Evolutionary conservation across 2,113 vertebrate genomes (phyloP).

Genomic region (Corynorhinus townsendii): DNA sequence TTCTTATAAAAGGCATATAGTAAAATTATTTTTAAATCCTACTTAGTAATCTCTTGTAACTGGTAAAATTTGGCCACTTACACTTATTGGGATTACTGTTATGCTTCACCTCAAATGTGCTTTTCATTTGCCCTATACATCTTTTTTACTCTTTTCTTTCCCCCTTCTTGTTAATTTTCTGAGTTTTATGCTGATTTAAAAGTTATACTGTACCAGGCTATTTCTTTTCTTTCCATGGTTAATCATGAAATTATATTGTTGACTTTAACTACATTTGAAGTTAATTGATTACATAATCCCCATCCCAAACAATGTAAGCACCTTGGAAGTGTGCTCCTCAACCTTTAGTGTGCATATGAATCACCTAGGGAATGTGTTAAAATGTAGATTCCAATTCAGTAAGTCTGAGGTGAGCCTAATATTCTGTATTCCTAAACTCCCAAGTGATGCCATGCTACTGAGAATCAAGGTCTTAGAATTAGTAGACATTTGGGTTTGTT

Average conservation of each 20-base stretch:
- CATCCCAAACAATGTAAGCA: background rate
- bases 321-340: background rate
- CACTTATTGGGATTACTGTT: background rate
- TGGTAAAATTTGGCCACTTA: background rate
- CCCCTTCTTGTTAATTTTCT: background rate
- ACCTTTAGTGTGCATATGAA: background rate
- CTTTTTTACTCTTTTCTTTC: background rate
- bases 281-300: background rate
- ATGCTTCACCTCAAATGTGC: background rate
- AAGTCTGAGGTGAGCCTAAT: background rate
- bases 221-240: background rate
- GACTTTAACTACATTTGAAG: background rate
- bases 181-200: background rate
- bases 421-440: background rate
- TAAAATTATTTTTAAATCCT: background rate
- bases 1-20: background rate
- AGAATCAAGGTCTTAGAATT: background rate
- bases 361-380: background rate
- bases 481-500: background rate
- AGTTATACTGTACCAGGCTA: background rate
- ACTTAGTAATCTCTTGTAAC: background rate
- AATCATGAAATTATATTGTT: conserved; percentile 8
- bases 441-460: background rate
- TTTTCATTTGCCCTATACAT: background rate
- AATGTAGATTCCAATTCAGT: background rate